Conservation (phyloP, 1,140 invertebrate genomes). For the Zaprionus ghesquierei region DNA sequence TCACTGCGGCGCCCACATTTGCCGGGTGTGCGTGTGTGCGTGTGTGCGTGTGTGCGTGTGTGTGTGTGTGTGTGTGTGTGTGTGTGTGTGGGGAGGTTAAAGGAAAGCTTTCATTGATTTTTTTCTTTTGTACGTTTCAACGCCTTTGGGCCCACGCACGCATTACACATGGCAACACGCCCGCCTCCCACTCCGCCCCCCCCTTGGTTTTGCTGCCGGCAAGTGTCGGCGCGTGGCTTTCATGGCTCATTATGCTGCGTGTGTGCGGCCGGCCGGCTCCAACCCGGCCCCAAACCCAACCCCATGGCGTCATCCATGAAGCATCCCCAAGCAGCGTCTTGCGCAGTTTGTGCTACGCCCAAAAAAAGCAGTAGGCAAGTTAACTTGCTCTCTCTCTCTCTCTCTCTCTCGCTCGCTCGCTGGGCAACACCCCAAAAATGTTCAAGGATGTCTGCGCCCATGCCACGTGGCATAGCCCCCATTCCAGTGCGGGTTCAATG, state of each 20-base stretch:
- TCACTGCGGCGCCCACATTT: conserved; percentile 21
- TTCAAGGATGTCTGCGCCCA: conserved; percentile 71
- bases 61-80: background rate
- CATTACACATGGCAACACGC: conserved; percentile 18
- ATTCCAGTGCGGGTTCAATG: conserved; percentile 46
- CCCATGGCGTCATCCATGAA: conserved; percentile 65
- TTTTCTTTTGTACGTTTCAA: conserved; percentile 25
- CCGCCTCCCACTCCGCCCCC: background rate
- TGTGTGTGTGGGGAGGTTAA: background rate
- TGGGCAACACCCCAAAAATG: conserved; percentile 54
- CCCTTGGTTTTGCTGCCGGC: background rate
- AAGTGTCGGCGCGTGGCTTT: conserved; percentile 66
- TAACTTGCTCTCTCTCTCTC: conserved; percentile 9
- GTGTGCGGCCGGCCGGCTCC: too few species aligned
- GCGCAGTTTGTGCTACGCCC: conserved; percentile 58
- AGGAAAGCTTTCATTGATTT: conserved; percentile 51
- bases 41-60: too few species aligned
- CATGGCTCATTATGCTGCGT: conserved; percentile 62
- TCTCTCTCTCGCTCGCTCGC: background rate
- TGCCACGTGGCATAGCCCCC: conserved; percentile 54
- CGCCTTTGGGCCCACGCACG: conserved; percentile 41
- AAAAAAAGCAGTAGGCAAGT: conserved; percentile 35
- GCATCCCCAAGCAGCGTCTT: conserved; percentile 36
- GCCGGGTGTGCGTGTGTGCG: background rate
- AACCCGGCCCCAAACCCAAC: too few species aligned